These are phyloP conservation scores for Acanthosepion pharaonis DNA, from an alignment of 2,888 invertebrate species.

Conservation along the genomic window DNA sequence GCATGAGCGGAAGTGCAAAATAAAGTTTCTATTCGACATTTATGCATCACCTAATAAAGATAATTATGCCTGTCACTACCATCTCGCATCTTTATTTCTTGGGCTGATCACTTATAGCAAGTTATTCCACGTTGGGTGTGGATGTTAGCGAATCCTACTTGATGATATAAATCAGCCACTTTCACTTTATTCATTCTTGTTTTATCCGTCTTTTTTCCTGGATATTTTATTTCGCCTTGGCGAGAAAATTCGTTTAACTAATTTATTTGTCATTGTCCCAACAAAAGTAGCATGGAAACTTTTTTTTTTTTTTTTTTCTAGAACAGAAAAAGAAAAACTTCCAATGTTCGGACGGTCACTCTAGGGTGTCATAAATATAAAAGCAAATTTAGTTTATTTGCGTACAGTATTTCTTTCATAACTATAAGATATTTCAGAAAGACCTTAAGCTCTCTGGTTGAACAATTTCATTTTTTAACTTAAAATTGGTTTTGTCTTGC, in stretches of 20 bases:
- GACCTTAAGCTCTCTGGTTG: no score
- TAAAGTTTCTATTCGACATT: background rate
- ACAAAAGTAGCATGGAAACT: background rate
- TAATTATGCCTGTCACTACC: background rate
- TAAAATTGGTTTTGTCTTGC: no score
- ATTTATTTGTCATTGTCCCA: background rate
- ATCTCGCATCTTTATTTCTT: background rate
- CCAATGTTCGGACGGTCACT: background rate
- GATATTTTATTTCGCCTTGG: background rate
- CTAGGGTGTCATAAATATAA: no score
- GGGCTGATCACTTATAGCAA: background rate
- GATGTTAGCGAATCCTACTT: background rate
- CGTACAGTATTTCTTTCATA: no score
- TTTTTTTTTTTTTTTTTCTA: background rate
- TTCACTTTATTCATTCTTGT: background rate
- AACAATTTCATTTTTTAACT: no score
- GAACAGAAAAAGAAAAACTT: background rate
- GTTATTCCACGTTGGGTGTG: background rate
- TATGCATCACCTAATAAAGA: background rate
- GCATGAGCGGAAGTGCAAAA: background rate
- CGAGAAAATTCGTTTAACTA: background rate
- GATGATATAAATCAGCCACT: background rate
- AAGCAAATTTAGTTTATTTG: no score
- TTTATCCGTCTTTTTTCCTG: background rate
- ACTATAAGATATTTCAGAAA: no score